These are phyloP conservation scores for Oxycera nigricornis DNA, from an alignment of 2,888 invertebrate species.

Conservation along the genomic window DNA sequence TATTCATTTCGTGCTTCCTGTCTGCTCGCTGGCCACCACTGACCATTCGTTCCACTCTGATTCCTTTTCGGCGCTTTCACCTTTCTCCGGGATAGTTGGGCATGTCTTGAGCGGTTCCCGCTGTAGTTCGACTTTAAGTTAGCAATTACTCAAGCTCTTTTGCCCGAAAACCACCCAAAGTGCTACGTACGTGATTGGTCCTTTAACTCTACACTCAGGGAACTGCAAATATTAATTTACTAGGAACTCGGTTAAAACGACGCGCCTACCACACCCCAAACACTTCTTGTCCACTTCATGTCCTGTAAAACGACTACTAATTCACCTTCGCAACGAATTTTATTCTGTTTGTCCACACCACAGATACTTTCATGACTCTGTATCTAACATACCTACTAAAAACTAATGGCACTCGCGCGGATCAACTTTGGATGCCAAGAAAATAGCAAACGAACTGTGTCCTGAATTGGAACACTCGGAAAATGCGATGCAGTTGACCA, in stretches of 20 bases:
- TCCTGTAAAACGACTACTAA: no score
- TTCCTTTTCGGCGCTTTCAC: neutral
- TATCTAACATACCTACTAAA: neutral
- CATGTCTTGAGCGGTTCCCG: neutral
- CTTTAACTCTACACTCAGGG: neutral
- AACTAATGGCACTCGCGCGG: slow-evolving; percentile 6
- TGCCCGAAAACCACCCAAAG: neutral
- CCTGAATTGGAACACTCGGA: slow-evolving; percentile 1
- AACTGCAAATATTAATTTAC: neutral
- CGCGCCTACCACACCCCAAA: neutral
- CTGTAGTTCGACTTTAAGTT: neutral
- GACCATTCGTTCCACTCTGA: slow-evolving; percentile 25
- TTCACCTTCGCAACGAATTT: no score
- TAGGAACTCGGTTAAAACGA: neutral
- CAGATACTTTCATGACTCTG: neutral
- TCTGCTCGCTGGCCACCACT: slow-evolving; percentile 13
- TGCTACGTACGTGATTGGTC: neutral
- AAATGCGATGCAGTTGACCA: slow-evolving; percentile 21
- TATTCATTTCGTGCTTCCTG: slow-evolving; percentile 34
- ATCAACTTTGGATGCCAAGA: slow-evolving; percentile 20
- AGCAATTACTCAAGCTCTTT: neutral
- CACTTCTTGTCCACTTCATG: neutral
- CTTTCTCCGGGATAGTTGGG: neutral
- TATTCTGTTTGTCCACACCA: neutral
- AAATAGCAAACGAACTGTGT: neutral